These are phyloP conservation scores for Aurelia aurita DNA, from an alignment of 30 jellyfish, hydroid and myxozoan genomes.

Conservation along the genomic window DNA sequence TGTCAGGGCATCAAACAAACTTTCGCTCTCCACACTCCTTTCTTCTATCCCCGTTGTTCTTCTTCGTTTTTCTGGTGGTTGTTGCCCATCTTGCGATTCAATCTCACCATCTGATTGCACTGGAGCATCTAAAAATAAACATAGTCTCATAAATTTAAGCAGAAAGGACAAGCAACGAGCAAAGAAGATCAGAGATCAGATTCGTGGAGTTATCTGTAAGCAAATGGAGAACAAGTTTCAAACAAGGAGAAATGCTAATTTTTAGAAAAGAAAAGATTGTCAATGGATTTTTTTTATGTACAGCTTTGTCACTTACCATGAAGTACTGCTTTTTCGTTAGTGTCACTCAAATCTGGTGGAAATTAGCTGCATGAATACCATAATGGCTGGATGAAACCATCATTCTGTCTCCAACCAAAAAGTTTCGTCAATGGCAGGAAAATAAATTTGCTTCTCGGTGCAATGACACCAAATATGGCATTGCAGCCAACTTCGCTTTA, in stretches of 20 bases:
- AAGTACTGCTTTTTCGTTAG: not conserved
- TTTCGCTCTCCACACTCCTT: too few relatives aligned
- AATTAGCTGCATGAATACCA: slow-evolving; percentile 42
- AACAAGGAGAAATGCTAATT: not conserved
- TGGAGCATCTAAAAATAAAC: not conserved
- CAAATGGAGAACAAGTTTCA: not conserved
- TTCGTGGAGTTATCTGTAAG: not conserved
- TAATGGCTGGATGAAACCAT: slow-evolving; percentile 6
- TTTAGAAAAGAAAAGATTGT: not conserved
- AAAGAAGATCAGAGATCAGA: not conserved
- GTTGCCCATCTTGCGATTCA: not conserved
- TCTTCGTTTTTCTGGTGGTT: too few relatives aligned
- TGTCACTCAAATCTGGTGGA: slow-evolving; percentile 29
- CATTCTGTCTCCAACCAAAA: slow-evolving; percentile 31
- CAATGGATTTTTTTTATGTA: not conserved
- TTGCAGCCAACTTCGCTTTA: slow-evolving; percentile 31
- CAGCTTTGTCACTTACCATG: slow-evolving; percentile 11
- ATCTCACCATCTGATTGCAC: slow-evolving; percentile 1
- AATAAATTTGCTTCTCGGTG: slow-evolving; percentile 2
- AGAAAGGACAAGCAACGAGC: not conserved
- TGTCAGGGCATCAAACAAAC: too few relatives aligned
- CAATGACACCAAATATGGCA: slow-evolving; percentile 27
- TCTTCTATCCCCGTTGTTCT: too few relatives aligned
- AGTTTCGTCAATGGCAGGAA: slow-evolving; percentile 24
- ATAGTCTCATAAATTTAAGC: not conserved